Evolutionary conservation across 2,797 vertebrate species (phyloP).

Genomic region (Pangasius krempfi): DNA sequence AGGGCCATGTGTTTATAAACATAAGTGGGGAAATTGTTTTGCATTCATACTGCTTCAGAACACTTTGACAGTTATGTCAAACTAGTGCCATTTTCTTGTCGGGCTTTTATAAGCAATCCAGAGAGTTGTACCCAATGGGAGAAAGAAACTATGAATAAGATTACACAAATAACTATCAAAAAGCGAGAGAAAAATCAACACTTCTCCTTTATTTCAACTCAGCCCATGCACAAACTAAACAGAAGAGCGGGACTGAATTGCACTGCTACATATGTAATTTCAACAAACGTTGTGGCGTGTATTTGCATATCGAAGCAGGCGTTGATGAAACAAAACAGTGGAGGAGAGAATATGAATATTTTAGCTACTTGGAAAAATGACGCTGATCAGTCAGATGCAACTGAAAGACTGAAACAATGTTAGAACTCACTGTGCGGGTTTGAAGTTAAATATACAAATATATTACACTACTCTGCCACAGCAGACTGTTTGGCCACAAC

Average conservation of each 20-base stretch:
- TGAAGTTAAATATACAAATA: conserved; percentile 51
- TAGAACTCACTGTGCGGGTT: conserved; percentile 52
- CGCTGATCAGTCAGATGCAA: conserved; percentile 63
- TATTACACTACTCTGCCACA: conserved; percentile 42
- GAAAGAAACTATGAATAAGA: conserved; percentile 60
- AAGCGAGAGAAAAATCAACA: conserved; percentile 55
- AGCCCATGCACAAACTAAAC: conserved; percentile 57
- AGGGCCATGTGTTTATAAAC: conserved; percentile 76
- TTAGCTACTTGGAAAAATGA: conserved; percentile 61
- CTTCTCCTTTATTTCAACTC: conserved; percentile 63
- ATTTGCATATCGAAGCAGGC: conserved; percentile 62
- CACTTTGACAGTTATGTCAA: conserved; percentile 77
- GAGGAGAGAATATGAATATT: conserved; percentile 57
- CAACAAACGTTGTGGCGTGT: conserved; percentile 42
- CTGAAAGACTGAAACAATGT: conserved; percentile 46
- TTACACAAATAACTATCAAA: conserved; percentile 64
- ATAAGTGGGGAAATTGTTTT: conserved; percentile 76
- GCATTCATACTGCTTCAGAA: conserved; percentile 67
- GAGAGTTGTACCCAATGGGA: conserved; percentile 53
- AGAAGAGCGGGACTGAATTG: conserved; percentile 52
- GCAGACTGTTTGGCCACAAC: conserved; percentile 12
- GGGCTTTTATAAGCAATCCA: conserved; percentile 53
- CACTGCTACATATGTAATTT: conserved; percentile 56
- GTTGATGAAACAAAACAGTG: conserved; percentile 64
- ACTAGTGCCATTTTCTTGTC: conserved; percentile 59